phyloP scores from a whole-genome alignment of 2,888 invertebrate species.

The Monopis laevigella region DNA sequence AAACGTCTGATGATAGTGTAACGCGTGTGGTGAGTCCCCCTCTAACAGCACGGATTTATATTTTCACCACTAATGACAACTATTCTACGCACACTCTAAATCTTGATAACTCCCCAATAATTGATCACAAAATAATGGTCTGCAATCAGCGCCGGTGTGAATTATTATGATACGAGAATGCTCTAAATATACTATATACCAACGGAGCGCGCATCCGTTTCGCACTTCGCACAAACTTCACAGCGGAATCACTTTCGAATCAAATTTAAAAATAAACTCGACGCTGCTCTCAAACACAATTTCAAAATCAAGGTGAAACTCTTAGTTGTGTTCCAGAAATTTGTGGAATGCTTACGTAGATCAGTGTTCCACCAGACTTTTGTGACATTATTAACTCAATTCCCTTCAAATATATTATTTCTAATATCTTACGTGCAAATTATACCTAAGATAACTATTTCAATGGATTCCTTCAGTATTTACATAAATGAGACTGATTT shows the following conservation, averaged over 20 bases:
- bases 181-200: too few relatives aligned
- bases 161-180: too few relatives aligned
- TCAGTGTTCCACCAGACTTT: background rate
- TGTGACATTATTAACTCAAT: background rate
- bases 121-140: too few relatives aligned
- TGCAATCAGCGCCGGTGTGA: too few relatives aligned
- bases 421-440: background rate
- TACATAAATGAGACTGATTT: conserved; percentile 52
- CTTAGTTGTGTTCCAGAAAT: conserved; percentile 54
- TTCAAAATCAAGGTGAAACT: conserved; percentile 66
- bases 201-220: background rate
- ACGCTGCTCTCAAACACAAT: conserved; percentile 46
- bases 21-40: conserved; percentile 66
- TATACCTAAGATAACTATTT: background rate
- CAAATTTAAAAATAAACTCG: conserved; percentile 58
- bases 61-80: too few relatives aligned
- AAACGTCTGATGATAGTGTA: conserved; percentile 34
- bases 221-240: conserved; percentile 46
- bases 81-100: too few relatives aligned
- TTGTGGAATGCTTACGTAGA: background rate
- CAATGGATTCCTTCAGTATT: conserved; percentile 57
- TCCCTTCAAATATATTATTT: too few relatives aligned
- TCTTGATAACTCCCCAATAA: too few relatives aligned
- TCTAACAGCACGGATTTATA: too few relatives aligned
- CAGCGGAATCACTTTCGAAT: conserved; percentile 49